These are phyloP conservation scores for Agrochola macilenta DNA, from an alignment of 2,888 invertebrate genomes.

Conservation along the genomic window DNA sequence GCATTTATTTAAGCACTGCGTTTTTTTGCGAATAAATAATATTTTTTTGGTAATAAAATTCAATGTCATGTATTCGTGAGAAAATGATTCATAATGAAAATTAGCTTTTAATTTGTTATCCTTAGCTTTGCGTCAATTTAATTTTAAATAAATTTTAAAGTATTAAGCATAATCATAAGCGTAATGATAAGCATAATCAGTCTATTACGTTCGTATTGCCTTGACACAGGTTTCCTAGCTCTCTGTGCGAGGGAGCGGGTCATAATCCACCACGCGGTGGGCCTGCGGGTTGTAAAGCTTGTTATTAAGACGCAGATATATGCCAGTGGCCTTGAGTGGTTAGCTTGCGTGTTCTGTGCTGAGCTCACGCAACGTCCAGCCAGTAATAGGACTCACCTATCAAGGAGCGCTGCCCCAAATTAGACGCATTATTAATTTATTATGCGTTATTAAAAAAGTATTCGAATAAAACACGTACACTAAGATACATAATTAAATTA, in stretches of 20 bases:
- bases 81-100: slow-evolving; percentile 41
- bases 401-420: too few species aligned
- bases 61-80: slow-evolving; percentile 40
- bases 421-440: too few species aligned
- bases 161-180: neutral
- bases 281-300: neutral
- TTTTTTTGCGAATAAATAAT: slow-evolving; percentile 15
- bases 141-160: neutral
- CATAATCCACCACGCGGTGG: neutral
- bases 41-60: slow-evolving; percentile 22
- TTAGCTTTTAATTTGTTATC: neutral
- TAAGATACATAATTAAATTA: too few species aligned
- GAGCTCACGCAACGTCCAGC: too few species aligned
- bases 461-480: too few species aligned
- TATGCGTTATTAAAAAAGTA: too few species aligned
- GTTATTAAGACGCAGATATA: too few species aligned
- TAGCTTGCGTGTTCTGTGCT: too few species aligned
- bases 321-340: too few species aligned
- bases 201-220: neutral
- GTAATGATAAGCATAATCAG: neutral
- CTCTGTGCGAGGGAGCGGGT: neutral
- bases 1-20: slow-evolving; percentile 36
- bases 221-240: neutral
- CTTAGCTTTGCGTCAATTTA: neutral
- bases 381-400: too few species aligned